These are phyloP conservation scores for Penaeus monodon DNA, from an alignment of 2,888 invertebrate species.

Conservation along the genomic window DNA sequence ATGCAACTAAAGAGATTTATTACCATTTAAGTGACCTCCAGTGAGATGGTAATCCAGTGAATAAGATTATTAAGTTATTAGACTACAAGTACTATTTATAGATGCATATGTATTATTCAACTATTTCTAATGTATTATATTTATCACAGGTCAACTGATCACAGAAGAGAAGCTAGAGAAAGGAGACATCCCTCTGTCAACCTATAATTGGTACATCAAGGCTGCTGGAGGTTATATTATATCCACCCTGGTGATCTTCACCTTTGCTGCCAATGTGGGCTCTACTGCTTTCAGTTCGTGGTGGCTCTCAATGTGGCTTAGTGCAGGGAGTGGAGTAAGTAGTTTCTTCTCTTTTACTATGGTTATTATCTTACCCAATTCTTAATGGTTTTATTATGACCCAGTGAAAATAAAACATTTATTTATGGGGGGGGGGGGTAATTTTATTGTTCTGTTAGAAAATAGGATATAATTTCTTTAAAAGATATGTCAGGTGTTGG, in stretches of 20 bases:
- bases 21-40: too few species aligned
- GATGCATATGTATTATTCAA: too few species aligned
- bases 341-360: neutral
- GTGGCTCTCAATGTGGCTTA: conserved; percentile 76
- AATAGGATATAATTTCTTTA: too few species aligned
- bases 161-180: conserved; percentile 69
- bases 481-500: too few species aligned
- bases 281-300: conserved; percentile 75
- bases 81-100: too few species aligned
- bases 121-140: neutral
- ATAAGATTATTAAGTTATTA: too few species aligned
- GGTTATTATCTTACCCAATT: neutral
- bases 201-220: conserved; percentile 73
- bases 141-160: conserved; percentile 68
- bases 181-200: conserved; percentile 70
- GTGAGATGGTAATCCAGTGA: too few species aligned
- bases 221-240: conserved; percentile 73
- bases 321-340: conserved; percentile 70
- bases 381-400: neutral
- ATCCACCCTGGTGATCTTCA: conserved; percentile 70
- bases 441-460: too few species aligned
- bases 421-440: too few species aligned
- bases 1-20: too few species aligned
- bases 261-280: conserved; percentile 73
- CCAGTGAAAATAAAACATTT: too few species aligned